phyloP scores from a whole-genome alignment of 2,113 vertebrate genomes.

The Balaenoptera acutorostrata region DNA sequence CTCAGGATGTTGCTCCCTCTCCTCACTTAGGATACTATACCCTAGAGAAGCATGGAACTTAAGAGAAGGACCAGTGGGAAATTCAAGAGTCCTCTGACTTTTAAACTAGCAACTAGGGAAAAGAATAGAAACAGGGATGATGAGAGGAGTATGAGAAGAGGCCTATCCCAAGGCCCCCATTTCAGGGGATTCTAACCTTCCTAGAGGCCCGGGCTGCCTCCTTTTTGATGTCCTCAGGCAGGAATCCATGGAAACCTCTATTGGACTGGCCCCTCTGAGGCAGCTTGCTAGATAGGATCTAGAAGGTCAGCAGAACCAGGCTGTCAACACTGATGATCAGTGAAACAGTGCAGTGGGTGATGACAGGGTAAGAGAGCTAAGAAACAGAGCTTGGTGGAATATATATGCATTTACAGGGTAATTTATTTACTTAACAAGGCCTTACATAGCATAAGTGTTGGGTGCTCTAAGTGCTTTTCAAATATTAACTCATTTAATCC shows the following conservation, averaged over 20 bases:
- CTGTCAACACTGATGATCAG: neutral
- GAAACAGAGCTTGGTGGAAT: neutral
- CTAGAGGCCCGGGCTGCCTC: slow-evolving; percentile 68
- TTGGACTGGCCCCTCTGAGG: slow-evolving; percentile 62
- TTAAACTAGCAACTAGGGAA: neutral
- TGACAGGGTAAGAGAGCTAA: neutral
- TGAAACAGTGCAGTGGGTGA: neutral
- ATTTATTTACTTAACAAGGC: neutral
- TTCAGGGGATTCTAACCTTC: slow-evolving; percentile 64
- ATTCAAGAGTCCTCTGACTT: neutral
- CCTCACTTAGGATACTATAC: neutral
- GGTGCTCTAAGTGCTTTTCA: neutral
- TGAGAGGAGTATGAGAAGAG: neutral
- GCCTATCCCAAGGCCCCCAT: neutral
- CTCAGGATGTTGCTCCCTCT: neutral
- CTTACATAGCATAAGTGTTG: neutral
- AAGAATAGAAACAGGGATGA: neutral
- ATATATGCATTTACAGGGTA: neutral
- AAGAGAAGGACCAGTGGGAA: neutral
- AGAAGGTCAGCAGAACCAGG: slow-evolving; percentile 28
- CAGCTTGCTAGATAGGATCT: slow-evolving; percentile 73
- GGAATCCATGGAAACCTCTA: slow-evolving; percentile 71
- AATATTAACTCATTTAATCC: neutral
- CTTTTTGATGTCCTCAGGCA: slow-evolving; percentile 73
- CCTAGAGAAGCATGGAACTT: neutral